Evolutionary conservation across 2,113 vertebrate species (phyloP), one percentile per base, ranked within the genome.

Genomic region (Dipodomys spectabilis): DNA sequence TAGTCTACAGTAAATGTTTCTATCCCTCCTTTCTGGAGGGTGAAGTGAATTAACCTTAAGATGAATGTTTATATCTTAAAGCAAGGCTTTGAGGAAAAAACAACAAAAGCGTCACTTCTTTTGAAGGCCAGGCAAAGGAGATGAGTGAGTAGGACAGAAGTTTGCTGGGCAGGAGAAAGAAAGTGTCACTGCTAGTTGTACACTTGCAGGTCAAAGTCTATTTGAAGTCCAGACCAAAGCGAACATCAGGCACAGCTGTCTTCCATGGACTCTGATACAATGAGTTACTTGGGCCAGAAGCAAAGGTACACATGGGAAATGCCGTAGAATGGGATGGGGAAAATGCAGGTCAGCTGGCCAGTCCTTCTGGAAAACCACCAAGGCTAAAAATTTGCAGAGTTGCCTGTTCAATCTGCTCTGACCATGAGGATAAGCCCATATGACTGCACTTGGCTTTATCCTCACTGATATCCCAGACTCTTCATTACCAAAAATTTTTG

Each of bases 61-160:
- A 92, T 75, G 44, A 82, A 88, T 60, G 49, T 82, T 57, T 92
- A 72, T 45, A 62, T 73, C 69, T 65, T 60, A 35, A 72, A n/a
- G 20, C 9, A 44, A 49, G 32, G 71, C 30, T 86, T 65, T 78
- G 57, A 65, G 83, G 83, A 86, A 35, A 88, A 35, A 23, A 49
- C 12, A 49, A 49, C 9, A 12, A 49, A 49, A 49, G 27, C 30
- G 2, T 77, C 32, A 49, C 39, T 27, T 22, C 69, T 74, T 88
- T 69, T 72, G 64, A 86, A 79, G 13, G 22, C 16, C 64, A 53
- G 74, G 7, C 30, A 13, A 19, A 72, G 16, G 45, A 32, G 13
- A 18, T 53, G 30, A 35, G 18, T 30, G 32, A 65, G 4, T 23
- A 19, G 10, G 60, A 12, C 1, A 60, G 49, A 75, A 53, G 22